Evolutionary conservation across 1,140 invertebrate genomes (phyloP), one percentile per base, ranked within the genome.

Genomic region (Goniozus legneri): DNA sequence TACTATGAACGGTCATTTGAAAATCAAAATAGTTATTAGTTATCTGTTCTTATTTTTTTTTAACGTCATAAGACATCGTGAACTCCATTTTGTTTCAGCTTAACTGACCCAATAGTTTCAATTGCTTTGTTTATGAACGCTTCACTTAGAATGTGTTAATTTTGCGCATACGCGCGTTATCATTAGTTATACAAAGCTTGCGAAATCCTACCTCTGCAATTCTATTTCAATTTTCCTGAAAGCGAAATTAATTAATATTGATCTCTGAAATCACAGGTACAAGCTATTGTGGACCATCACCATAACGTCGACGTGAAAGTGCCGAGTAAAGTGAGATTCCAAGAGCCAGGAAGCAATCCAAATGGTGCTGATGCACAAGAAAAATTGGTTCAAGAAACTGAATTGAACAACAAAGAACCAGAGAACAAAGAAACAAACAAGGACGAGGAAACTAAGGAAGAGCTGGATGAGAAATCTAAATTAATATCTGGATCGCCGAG

Each of bases 201-300:
- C n/a, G n/a, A n/a, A n/a, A n/a, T n/a, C n/a, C n/a, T n/a, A n/a
- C n/a, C n/a, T n/a, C n/a, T n/a, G n/a, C n/a, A n/a, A n/a, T n/a
- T n/a, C n/a, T n/a, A n/a, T n/a, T n/a, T n/a, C n/a, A n/a, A n/a
- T n/a, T n/a, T n/a, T n/a, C n/a, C n/a, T n/a, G n/a, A n/a, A n/a
- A n/a, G n/a, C n/a, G n/a, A n/a, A n/a, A n/a, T n/a, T n/a, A n/a
- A n/a, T n/a, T n/a, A n/a, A n/a, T n/a, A n/a, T n/a, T n/a, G n/a
- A n/a, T n/a, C n/a, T n/a, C n/a, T n/a, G n/a, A n/a, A n/a, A n/a
- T n/a, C n/a, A n/a, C 54, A 93, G 91, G 90, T 94, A 20, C 91
- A 95, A 81, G 85, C 88, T 16, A 94, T 95, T 57, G 86, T 95
- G 24, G 92, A 96, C 73, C 88, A 92, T 62, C 89, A 93, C 68